Base-by-base conservation (phyloP, 2,888 invertebrate species). In the Melieria crassipennis region DNA sequence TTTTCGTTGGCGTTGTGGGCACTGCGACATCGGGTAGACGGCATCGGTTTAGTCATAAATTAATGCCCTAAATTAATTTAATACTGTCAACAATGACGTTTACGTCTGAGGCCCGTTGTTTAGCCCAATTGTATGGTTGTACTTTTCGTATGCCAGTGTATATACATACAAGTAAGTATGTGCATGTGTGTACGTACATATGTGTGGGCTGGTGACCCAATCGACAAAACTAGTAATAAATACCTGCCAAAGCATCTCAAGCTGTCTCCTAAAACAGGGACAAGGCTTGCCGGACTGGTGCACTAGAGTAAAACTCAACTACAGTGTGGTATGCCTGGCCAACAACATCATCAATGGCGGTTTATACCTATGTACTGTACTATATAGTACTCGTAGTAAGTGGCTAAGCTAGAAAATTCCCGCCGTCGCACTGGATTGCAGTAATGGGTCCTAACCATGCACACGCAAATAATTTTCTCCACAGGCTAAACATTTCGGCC, bases 61-160 rank as follows among this genome's bases (percentile, higher is more conserved):
- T 69, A 68, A 55, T 68, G 45, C 45, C 30, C 62, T 69, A 69
- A 69, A 69, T 69, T 43, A 69, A 62, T 69, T 69, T 56, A 62
- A 68, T 62, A 47, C 68, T 69, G 62, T 62, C 68, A 62, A 48
- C 58, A 13, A 50, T 62, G 46, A 46, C 68, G 46, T 62, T 66
- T 69, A 16, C 62, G 62, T 62, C 61, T 13, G 52, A 52, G 13
- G 13, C 52, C 11, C 13, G 11, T 52, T 9, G 10, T 30, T 30
- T 30, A 9, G 13, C 52, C n/a, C 52, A n/a, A 11, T 52, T 13
- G 50, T 11, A 7, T 52, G 4, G n/a, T 52, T n/a, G 11, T 52
- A 11, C 52, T 52, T 52, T 52, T 9, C 52, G 52, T 52, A 5
- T 52, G 30, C 30, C 30, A 7, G 10, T 57, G 47, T 45, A 30